phyloP scores from a whole-genome alignment of 2,113 vertebrate species.

The Nycticebus coucang region DNA sequence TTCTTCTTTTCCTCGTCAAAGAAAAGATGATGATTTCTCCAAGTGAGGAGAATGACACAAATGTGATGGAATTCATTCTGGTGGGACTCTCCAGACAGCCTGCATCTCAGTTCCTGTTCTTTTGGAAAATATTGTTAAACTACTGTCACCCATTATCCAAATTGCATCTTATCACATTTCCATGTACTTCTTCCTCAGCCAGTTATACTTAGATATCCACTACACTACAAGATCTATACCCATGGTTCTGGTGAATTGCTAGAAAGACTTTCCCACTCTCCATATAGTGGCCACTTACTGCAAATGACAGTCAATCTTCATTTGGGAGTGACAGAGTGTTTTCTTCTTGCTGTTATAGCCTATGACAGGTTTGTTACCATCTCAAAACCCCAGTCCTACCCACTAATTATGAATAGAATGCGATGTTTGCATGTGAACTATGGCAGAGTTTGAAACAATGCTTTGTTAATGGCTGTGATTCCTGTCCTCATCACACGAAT shows the following conservation, averaged over 20 bases:
- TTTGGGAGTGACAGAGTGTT: not conserved
- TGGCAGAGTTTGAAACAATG: not conserved
- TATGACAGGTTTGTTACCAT: not conserved
- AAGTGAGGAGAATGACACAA: not conserved
- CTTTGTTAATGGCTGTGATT: not conserved
- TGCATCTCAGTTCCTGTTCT: not conserved
- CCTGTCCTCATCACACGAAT: not conserved
- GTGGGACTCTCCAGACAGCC: not conserved
- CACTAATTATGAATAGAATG: not conserved
- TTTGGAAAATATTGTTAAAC: not conserved
- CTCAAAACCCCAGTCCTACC: not conserved
- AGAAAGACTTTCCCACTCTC: not conserved
- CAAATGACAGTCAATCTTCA: not conserved
- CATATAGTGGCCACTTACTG: not conserved
- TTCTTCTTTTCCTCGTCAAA: constrained; percentile 8
- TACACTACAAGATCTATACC: not conserved
- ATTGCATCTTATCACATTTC: not conserved
- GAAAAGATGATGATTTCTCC: not conserved
- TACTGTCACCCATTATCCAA: not conserved
- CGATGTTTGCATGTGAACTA: not conserved
- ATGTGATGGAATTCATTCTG: constrained; percentile 2
- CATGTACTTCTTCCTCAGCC: not conserved
- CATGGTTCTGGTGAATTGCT: not conserved
- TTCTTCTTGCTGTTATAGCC: not conserved
- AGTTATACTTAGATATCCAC: not conserved